Base-by-base conservation (phyloP, 2,888 invertebrate genomes). In the Nineta flava region DNA sequence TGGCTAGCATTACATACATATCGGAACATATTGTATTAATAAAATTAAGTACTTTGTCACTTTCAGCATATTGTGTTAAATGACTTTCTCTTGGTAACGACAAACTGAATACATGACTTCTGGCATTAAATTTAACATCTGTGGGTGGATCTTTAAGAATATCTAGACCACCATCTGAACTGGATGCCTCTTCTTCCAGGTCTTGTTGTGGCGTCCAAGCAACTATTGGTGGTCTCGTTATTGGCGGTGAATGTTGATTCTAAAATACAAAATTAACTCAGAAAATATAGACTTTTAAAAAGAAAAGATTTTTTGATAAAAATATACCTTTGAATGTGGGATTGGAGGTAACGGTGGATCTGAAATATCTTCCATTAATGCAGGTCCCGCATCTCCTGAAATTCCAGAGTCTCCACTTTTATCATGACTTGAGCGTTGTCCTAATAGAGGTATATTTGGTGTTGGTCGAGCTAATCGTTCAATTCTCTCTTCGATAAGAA, bases 191-290 rank as follows among this genome's bases (percentile, higher is more conserved):
- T 3, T 81, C 83, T 35, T 76, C 81, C n/a, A 90, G 72, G 64
- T 90, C 90, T 62, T 88, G 87, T 59, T 88, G 86, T 0, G 90
- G 88, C 0, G 87, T 88, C 90, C 88, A 90, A 0, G 80, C 70
- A 42, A 67, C 61, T 50, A 59, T 52, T 50, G 54, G 55, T 13
- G 57, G 57, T 12, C 57, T 53, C 15, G 13, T 26, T 43, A 47
- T 48, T 17, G 47, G 31, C 32, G 48, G 12, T 35, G 41, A 40
- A 21, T 16, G 15, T 13, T 46, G n/a, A 32, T 16, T 31, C 9
- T 32, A 10, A 15, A 13, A 31, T 26, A 13, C 13, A 13, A 32
- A 32, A 31, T 46, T 6, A 32, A 32, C 3, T 9, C 5, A 32
- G 6, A 46, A 15, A 12, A 10, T 21, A 3, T 26, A 5, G 26